Percentiles rank a stretch among this genome's conserved stretches.
These are phyloP conservation scores for Zenarchopterus dispar DNA, from an alignment of 2,797 vertebrate genomes.

Conservation along the genomic window DNA sequence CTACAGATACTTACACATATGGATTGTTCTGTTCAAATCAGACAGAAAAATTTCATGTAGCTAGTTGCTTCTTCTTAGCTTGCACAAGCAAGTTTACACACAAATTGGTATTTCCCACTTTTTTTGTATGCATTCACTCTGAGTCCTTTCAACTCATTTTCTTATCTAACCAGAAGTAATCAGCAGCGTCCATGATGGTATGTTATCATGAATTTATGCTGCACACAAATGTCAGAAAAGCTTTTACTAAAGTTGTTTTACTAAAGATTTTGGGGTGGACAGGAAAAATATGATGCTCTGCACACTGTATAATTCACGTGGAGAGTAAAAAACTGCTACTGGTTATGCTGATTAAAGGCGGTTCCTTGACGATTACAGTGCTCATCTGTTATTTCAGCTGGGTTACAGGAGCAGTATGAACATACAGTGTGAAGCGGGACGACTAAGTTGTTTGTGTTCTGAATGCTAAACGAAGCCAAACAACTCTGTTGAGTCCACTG, in stretches of 20 bases:
- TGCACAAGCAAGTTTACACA: too few species aligned
- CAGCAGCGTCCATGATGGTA: too few species aligned
- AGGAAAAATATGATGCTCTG: not conserved
- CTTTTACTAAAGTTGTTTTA: too few species aligned
- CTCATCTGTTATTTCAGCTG: not conserved
- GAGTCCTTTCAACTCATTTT: not conserved
- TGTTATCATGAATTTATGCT: too few species aligned
- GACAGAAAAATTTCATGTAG: too few species aligned
- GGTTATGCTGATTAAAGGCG: not conserved
- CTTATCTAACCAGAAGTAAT: not conserved
- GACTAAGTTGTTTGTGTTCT: constrained; percentile 68
- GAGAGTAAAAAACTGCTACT: not conserved
- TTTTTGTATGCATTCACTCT: not conserved
- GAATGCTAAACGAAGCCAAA: constrained; percentile 63
- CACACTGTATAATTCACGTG: not conserved
- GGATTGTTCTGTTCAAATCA: too few species aligned
- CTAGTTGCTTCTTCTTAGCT: too few species aligned
- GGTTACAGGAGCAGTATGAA: constrained; percentile 19
- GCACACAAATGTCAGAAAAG: too few species aligned
- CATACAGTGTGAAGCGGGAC: constrained; percentile 10
- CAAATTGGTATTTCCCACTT: too few species aligned
- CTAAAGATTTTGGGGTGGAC: too few species aligned
- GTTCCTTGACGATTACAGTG: too few species aligned
- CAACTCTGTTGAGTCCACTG: constrained; percentile 57
- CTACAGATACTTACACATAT: too few species aligned